These are phyloP conservation scores for Galeruca laticollis DNA, from an alignment of 2,888 invertebrate species.

Conservation along the genomic window DNA sequence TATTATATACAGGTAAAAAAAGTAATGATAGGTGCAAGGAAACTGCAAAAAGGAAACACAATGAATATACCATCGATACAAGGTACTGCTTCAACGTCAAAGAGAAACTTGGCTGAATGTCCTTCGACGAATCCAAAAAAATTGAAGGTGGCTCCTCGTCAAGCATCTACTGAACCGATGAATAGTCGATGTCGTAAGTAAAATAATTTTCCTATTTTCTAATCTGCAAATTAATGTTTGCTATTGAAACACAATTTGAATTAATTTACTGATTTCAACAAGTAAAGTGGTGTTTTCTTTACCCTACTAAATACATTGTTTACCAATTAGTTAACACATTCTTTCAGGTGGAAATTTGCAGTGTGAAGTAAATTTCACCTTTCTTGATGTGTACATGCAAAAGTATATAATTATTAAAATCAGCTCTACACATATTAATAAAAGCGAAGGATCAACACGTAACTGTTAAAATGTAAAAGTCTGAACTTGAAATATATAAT, in stretches of 20 bases:
- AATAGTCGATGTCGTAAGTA: neutral
- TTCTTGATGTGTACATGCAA: too few species aligned
- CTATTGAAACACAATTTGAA: neutral
- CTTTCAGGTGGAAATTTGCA: too few species aligned
- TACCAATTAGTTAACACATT: neutral
- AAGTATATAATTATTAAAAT: too few species aligned
- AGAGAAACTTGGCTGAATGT: neutral
- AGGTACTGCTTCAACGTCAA: neutral
- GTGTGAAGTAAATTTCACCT: too few species aligned
- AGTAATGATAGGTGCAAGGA: conserved; percentile 66
- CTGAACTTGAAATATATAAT: too few species aligned
- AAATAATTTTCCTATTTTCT: neutral
- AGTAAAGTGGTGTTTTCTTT: too few species aligned
- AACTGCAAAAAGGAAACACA: neutral
- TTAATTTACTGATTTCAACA: neutral
- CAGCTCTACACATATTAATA: too few species aligned
- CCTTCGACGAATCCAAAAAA: neutral
- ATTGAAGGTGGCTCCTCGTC: neutral
- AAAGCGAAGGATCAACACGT: too few species aligned
- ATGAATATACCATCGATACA: neutral
- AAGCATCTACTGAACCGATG: neutral
- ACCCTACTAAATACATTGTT: too few species aligned
- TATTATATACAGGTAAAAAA: conserved; percentile 66
- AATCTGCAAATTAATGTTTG: neutral
- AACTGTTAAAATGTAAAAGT: too few species aligned